Evolutionary conservation across 2,113 vertebrate genomes (phyloP).

Genomic region (Irena cyanogastra): DNA sequence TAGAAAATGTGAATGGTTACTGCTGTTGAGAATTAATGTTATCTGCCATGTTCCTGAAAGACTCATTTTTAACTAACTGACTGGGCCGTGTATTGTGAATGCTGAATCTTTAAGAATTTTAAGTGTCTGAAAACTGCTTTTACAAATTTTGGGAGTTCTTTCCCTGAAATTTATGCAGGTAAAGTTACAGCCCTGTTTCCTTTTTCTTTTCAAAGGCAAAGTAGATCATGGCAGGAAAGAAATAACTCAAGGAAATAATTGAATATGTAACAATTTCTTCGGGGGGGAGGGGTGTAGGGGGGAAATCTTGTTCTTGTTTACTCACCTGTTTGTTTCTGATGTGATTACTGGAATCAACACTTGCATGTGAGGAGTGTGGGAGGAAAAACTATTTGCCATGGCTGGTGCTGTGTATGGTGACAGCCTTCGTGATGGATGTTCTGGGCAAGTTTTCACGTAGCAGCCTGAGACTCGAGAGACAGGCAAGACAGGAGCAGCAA

Average conservation of each 20-base stretch:
- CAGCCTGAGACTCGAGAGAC: neutral
- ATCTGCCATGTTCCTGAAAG: neutral
- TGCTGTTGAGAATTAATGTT: neutral
- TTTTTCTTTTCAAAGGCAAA: neutral
- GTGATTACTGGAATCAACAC: neutral
- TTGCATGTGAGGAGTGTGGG: neutral
- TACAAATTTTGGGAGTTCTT: neutral
- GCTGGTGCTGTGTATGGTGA: neutral
- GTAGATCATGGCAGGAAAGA: neutral
- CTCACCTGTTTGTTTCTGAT: conserved; percentile 9
- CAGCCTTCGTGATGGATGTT: neutral
- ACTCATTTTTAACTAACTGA: neutral
- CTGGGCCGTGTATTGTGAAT: neutral
- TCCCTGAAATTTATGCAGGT: neutral
- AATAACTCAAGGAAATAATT: neutral
- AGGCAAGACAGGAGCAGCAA: neutral
- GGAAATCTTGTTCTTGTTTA: neutral
- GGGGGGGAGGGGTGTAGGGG: accelerated
- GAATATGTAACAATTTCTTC: neutral
- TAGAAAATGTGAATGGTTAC: neutral
- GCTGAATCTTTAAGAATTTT: neutral
- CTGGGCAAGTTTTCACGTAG: neutral
- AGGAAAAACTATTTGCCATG: neutral
- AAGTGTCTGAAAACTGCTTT: neutral
- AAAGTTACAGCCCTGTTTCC: neutral